phyloP scores from a whole-genome alignment of 2,113 vertebrate species.

The Corapipo altera region DNA sequence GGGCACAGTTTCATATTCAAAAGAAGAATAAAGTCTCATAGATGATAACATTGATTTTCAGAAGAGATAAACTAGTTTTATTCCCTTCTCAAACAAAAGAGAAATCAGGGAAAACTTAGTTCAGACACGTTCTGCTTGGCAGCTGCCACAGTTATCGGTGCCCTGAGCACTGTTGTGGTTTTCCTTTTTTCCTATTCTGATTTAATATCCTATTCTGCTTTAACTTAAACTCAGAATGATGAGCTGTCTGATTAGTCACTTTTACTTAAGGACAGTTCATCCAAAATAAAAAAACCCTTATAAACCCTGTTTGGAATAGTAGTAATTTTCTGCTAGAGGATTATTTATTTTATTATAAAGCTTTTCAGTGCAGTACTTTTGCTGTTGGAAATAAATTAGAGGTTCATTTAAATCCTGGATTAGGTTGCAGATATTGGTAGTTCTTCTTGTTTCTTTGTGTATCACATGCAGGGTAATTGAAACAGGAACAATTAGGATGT shows the following conservation, averaged over 20 bases:
- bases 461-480: accelerated
- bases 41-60: not conserved
- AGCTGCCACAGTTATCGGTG: not conserved
- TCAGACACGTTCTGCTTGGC: not conserved
- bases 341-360: not conserved
- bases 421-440: not conserved
- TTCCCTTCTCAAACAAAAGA: not conserved
- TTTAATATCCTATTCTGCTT: not conserved
- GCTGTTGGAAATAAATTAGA: not conserved
- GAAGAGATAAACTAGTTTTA: not conserved
- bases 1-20: not conserved
- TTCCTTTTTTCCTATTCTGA: not conserved
- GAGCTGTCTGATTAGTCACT: not conserved
- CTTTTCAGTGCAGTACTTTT: not conserved
- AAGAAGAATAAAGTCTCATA: not conserved
- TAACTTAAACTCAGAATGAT: not conserved
- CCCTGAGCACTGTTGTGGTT: not conserved
- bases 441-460: not conserved
- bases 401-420: not conserved
- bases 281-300: not conserved
- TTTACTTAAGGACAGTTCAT: not conserved
- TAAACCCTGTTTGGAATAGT: not conserved
- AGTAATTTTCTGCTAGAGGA: not conserved
- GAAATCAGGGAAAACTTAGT: not conserved
- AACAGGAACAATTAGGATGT: not conserved